phyloP scores from a whole-genome alignment of 2,797 vertebrate genomes.

The Pseudochirops corinnae region DNA sequence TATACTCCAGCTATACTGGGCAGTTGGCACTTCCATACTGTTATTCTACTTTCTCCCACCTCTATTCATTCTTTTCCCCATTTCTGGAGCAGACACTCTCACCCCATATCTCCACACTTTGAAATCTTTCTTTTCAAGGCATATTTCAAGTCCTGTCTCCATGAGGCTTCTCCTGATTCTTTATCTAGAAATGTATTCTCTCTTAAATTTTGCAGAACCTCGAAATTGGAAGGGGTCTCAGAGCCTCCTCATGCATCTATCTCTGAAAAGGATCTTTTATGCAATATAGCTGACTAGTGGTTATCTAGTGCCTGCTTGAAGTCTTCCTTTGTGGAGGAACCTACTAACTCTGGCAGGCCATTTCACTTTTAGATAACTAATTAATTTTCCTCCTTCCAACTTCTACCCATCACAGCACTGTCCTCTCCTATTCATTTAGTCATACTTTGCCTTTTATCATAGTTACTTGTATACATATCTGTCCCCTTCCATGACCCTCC shows the following conservation, averaged over 20 bases:
- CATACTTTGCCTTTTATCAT: neutral
- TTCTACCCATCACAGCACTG: neutral
- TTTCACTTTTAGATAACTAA: neutral
- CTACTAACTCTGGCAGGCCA: neutral
- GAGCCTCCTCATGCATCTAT: neutral
- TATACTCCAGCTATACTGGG: neutral
- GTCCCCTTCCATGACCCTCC: neutral
- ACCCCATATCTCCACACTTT: neutral
- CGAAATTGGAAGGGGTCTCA: neutral
- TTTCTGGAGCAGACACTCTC: neutral
- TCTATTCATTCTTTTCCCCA: neutral
- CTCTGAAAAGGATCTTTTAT: neutral
- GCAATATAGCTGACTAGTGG: neutral
- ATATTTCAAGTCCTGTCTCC: neutral
- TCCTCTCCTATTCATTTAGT: neutral
- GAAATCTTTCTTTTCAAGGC: neutral
- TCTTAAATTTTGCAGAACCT: neutral
- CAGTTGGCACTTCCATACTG: neutral
- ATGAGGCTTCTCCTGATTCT: neutral
- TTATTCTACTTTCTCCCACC: neutral
- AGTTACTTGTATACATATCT: neutral
- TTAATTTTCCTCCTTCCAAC: neutral
- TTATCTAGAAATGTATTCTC: neutral
- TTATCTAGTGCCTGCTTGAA: neutral
- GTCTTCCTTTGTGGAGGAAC: neutral